Evolutionary conservation across 2,797 vertebrate genomes (phyloP), one percentile per base, ranked within the genome.

Genomic region (Nannoperca australis): DNA sequence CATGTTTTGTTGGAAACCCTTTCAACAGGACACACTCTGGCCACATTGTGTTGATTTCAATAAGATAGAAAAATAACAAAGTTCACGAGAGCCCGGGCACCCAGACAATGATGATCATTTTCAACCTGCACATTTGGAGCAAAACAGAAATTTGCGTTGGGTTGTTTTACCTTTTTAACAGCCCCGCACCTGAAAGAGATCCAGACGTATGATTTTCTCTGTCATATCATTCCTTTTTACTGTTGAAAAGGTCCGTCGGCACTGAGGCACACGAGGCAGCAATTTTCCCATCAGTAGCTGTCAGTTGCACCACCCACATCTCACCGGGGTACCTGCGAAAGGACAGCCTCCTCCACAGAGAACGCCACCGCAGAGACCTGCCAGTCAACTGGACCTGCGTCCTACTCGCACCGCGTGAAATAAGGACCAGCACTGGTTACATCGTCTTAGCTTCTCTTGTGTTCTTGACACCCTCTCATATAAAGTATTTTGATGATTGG

Each of bases 241-340:
- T 4, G 40, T 7, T 65, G 44, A 73, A 81, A 76, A 73, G 66
- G 66, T 71, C 79, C 54, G 45, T 15, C 3, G 0, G 42, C 15
- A 44, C 61, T 2, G 17, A 69, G 50, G 54, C 70, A 64, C 42
- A 70, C 1, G 22, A 85, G 61, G 80, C 56, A 67, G 50, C 64
- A 30, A 79, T 87, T 83, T 82, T 81, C 64, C 60, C 60, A 81
- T 84, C 81, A 86, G 80, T 45, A 44, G 50, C 70, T 86, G 82
- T 84, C 78, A 82, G 61, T 4, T 45, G 65, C 54, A 53, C 61
- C 62, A 54, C 84, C 76, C 58, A 78, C 75, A 64, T 77, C 68
- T 73, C 71, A 74, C 49, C 4, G 0, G 59, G 64, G 65, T 27
- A 67, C 79, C 77, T 32, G 54, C 20, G 40, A 38, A 76, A 59